Conservation (phyloP, 2,797 vertebrate species). For the Malurus leucopterus region DNA sequence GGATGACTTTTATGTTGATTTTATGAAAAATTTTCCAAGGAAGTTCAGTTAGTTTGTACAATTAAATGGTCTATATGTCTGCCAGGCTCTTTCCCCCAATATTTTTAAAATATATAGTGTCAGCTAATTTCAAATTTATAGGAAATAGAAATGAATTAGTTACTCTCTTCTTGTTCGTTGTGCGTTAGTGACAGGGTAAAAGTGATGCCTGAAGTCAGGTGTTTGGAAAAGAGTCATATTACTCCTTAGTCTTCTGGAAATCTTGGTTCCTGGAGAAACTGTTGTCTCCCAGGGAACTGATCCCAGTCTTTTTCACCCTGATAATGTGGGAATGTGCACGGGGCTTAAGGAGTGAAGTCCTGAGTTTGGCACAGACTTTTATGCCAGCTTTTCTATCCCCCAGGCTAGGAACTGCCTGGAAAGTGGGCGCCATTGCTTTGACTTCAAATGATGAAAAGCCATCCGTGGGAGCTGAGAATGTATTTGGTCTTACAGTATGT, state of each 20-base stretch:
- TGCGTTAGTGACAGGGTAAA: background rate
- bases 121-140: background rate
- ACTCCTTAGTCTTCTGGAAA: background rate
- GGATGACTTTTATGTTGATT: background rate
- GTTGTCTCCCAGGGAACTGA: background rate
- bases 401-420: background rate
- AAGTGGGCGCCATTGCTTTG: background rate
- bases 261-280: background rate
- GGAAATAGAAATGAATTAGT: background rate
- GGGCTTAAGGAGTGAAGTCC: background rate
- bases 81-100: background rate
- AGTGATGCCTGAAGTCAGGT: background rate
- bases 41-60: background rate
- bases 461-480: background rate
- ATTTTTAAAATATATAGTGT: background rate
- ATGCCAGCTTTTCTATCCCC: background rate
- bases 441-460: background rate
- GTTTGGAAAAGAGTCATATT: background rate
- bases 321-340: background rate
- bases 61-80: background rate
- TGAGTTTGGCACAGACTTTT: background rate
- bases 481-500: background rate
- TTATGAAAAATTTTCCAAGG: background rate
- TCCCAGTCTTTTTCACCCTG: background rate
- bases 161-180: background rate